phyloP scores from a whole-genome alignment of 2,113 vertebrate species.

The Anoplopoma fimbria region DNA sequence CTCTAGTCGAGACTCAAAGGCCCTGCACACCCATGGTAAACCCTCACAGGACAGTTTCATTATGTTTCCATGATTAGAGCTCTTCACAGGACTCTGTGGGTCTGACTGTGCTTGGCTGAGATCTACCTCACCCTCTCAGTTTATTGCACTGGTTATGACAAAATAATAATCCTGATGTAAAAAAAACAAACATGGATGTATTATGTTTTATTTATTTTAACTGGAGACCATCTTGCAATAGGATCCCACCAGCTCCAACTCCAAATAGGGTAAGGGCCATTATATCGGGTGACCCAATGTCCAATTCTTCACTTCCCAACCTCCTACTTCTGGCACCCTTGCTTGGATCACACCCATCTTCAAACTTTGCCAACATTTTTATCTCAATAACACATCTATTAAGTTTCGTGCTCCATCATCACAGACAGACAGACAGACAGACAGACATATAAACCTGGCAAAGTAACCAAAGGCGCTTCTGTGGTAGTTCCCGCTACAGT shows the following conservation, averaged over 20 bases:
- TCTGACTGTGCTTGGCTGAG: conserved; percentile 13
- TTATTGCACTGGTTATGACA: not conserved
- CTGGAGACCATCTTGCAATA: not conserved
- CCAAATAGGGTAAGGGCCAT: not conserved
- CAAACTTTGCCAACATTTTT: too few species aligned
- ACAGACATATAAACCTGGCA: too few species aligned
- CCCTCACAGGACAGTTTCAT: conserved; percentile 17
- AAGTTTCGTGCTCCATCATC: too few species aligned
- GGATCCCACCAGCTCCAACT: not conserved
- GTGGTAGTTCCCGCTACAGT: too few species aligned
- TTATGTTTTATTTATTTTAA: not conserved
- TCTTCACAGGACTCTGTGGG: conserved; percentile 17
- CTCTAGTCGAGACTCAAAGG: conserved; percentile 8
- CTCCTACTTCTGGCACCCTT: too few species aligned
- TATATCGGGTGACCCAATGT: too few species aligned
- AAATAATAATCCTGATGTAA: too few species aligned
- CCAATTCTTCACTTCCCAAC: too few species aligned
- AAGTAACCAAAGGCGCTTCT: too few species aligned
- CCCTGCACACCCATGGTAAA: not conserved
- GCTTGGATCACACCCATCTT: too few species aligned
- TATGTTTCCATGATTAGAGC: conserved; percentile 26
- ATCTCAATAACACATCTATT: too few species aligned
- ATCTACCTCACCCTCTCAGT: not conserved
- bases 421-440: too few species aligned
- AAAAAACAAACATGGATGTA: not conserved